Evolutionary conservation across 2,888 invertebrate genomes (phyloP), one percentile per base, ranked within the genome.

Genomic region (Clistopyga incitator): DNA sequence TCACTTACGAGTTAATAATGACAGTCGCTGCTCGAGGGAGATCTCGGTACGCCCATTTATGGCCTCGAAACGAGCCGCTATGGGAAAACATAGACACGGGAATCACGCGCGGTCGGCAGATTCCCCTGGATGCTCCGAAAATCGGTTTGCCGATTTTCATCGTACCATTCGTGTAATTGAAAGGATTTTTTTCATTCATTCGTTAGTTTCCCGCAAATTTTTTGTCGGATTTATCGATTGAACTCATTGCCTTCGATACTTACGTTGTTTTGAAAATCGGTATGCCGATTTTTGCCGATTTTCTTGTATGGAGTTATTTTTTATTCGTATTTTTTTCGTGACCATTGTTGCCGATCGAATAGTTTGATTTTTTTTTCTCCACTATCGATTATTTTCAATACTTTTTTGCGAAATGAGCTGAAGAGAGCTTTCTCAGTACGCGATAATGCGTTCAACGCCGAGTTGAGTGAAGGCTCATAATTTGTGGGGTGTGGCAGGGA

Each of bases 1-100:
- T 93, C 92, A 92, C 90, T 93, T 93, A 92, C 91, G 90, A 92
- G 92, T 92, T 92, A 92, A 92, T 93, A 92, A 92, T 91, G 89
- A 91, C 87, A 86, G 78, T 70, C 75, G 68, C 84, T 84, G 20
- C 82, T 68, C 80, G 85, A 87, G 81, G 78, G 86, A 74, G 83
- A 76, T 72, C 20, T 72, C 38, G 75, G 82, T 68, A 81, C 84
- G 76, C 70, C 81, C 78, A 86, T 86, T 82, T 79, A 59, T 72
- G 52, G 18, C 29, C 64, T 76, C 68, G 74, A 84, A 79, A 67
- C 68, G 82, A 77, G 45, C 67, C 45, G 45, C 59, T 56, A 38
- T 25, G 47, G 56, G 18, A 64, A 34, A 71, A 54, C 54, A 71
- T 50, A 38, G 45, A 52, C 64, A 61, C 20, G 15, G 67, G 25